phyloP scores from a whole-genome alignment of 2,888 invertebrate genomes.

The Julus scanicus region DNA sequence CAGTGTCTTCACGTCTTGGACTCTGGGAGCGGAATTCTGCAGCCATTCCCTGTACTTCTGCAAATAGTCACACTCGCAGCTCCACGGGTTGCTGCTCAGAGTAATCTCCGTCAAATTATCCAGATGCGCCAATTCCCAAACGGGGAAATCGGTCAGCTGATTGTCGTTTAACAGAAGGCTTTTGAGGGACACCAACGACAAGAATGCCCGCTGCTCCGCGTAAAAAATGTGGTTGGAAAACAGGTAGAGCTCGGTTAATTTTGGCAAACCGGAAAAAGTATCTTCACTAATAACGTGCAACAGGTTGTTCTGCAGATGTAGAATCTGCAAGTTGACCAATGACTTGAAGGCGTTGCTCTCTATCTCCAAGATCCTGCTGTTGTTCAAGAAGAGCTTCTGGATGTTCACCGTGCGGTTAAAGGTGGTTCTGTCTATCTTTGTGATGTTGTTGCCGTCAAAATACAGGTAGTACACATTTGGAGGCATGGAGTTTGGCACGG shows the following conservation, averaged over 20 bases:
- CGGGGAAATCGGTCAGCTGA: constrained; percentile 8
- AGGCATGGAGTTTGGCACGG: neutral
- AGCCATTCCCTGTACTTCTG: constrained; percentile 82
- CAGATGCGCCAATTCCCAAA: neutral
- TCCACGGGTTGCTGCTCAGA: constrained; percentile 53
- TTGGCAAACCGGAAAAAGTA: neutral
- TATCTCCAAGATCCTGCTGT: neutral
- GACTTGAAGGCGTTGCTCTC: neutral
- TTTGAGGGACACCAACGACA: neutral
- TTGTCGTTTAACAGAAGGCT: neutral
- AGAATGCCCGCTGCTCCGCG: neutral
- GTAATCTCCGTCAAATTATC: constrained; percentile 61
- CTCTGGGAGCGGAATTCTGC: constrained; percentile 73
- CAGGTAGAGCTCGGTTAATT: neutral
- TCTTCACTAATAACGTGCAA: neutral
- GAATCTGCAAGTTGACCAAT: neutral
- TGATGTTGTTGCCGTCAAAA: neutral
- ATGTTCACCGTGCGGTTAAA: neutral
- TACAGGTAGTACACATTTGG: neutral
- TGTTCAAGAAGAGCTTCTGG: neutral
- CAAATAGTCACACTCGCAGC: constrained; percentile 62
- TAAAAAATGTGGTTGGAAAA: neutral
- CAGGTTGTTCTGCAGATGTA: neutral
- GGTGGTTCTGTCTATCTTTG: neutral
- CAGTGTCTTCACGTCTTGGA: constrained; percentile 69